A percentile compares a stretch with the other conserved stretches of the same genome.
These are phyloP conservation scores for Cartodere bifasciata DNA, from an alignment of 2,888 invertebrate genomes.

Conservation along the genomic window DNA sequence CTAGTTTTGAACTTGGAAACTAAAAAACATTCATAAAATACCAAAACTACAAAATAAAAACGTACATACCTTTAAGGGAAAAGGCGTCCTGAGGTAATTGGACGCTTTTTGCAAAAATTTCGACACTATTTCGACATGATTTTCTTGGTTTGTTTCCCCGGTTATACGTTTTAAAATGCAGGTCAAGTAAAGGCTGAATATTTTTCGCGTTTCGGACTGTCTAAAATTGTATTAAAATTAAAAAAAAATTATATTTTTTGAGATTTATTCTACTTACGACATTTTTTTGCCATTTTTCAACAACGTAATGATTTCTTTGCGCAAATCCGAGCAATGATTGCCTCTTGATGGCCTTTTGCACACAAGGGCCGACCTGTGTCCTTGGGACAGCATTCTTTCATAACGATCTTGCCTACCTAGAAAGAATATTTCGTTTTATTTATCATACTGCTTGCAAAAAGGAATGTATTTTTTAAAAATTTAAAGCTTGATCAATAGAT, in stretches of 20 bases:
- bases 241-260: not conserved
- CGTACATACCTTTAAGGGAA: conserved; percentile 41
- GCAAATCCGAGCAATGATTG: conserved; percentile 21
- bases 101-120: conserved; percentile 66
- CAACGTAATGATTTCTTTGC: conserved; percentile 36
- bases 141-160: conserved; percentile 40
- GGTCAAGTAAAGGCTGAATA: conserved; percentile 65
- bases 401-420: conserved; percentile 35
- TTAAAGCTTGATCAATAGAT: too few species aligned
- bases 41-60: conserved; percentile 4
- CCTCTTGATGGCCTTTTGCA: conserved; percentile 32
- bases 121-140: conserved; percentile 54
- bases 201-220: conserved; percentile 57
- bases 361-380: conserved; percentile 29
- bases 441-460: too few species aligned
- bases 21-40: conserved; percentile 28
- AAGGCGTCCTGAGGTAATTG: conserved; percentile 56
- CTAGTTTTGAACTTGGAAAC: conserved; percentile 58
- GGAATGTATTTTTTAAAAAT: too few species aligned
- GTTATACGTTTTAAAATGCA: conserved; percentile 58
- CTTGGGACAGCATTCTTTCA: conserved; percentile 32
- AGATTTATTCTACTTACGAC: conserved; percentile 40
- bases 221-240: conserved; percentile 30
- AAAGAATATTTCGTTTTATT: too few species aligned
- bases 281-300: conserved; percentile 52